phyloP scores from a whole-genome alignment of 2,797 vertebrate species.

The Chelon labrosus region DNA sequence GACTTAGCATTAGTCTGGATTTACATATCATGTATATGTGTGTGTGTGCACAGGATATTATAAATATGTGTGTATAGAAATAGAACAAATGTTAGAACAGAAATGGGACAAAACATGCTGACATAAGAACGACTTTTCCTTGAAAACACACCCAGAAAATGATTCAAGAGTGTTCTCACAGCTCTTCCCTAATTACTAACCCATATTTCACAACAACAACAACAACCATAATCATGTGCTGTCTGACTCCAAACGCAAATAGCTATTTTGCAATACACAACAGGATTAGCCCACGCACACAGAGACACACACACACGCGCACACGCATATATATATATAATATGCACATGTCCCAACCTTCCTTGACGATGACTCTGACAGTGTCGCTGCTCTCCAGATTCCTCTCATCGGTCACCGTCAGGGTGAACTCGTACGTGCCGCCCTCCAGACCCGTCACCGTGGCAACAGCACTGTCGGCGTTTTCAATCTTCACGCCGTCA shows the following conservation, averaged over 20 bases:
- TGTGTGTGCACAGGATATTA: too few species aligned
- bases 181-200: not conserved
- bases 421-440: conserved; percentile 91
- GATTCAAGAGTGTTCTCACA: not conserved
- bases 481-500: conserved; percentile 93
- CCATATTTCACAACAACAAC: not conserved
- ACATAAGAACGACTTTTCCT: too few species aligned
- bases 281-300: not conserved
- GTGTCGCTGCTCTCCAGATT: conserved; percentile 91
- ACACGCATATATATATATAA: conserved; percentile 61
- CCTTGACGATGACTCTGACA: conserved; percentile 93
- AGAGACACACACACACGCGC: not conserved
- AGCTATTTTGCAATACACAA: not conserved
- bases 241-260: too few species aligned
- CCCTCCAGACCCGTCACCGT: conserved; percentile 93
- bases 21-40: too few species aligned
- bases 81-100: too few species aligned
- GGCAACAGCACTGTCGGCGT: conserved; percentile 89
- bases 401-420: conserved; percentile 95
- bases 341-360: conserved; percentile 82
- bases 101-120: too few species aligned
- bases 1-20: too few species aligned
- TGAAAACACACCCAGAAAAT: too few species aligned
- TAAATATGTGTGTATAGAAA: too few species aligned
- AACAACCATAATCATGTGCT: not conserved